Evolutionary conservation across 2,888 invertebrate genomes (phyloP).

Genomic region (Oasisia sp.): DNA sequence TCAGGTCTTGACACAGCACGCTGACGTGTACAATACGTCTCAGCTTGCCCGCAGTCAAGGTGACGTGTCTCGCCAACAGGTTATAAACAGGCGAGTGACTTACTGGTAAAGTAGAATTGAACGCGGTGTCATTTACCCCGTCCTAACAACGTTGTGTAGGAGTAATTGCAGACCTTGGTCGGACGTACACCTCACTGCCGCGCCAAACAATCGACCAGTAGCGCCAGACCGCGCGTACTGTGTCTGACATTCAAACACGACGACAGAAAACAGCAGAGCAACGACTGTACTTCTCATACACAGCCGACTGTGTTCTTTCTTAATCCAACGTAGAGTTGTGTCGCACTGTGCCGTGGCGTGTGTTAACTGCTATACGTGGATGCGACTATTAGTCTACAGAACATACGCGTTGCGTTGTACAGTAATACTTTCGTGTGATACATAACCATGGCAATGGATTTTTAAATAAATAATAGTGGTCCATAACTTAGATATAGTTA

Average conservation of each 20-base stretch:
- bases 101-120: neutral
- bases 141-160: neutral
- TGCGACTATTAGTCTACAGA: no score
- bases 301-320: no score
- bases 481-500: no score
- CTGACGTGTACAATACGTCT: neutral
- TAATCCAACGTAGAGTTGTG: no score
- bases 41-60: neutral
- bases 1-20: neutral
- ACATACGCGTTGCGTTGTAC: no score
- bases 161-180: no score
- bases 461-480: no score
- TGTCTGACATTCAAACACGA: neutral
- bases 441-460: no score
- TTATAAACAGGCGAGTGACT: neutral
- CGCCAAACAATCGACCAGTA: neutral
- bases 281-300: no score
- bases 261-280: neutral
- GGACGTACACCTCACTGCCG: neutral
- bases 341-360: no score
- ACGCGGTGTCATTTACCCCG: neutral
- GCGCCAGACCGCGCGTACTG: neutral
- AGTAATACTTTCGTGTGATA: no score
- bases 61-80: neutral
- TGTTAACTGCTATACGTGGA: no score